Conservation (phyloP, 2,113 vertebrate species). For the Gila orcuttii region DNA sequence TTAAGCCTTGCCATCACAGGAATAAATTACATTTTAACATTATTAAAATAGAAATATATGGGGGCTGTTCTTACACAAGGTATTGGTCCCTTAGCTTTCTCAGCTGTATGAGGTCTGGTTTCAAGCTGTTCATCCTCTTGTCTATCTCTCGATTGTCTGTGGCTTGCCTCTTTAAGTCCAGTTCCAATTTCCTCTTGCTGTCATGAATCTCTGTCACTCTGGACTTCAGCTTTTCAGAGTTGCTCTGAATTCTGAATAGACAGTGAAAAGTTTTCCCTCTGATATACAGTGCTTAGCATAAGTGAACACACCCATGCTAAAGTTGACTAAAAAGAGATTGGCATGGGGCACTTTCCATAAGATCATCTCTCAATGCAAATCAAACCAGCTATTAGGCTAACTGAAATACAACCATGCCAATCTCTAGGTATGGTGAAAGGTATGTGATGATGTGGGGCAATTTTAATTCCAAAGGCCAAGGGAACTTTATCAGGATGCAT, state of each 20-base stretch:
- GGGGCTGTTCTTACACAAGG: conserved; percentile 83
- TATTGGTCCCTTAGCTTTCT: conserved; percentile 99
- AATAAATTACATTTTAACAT: neutral
- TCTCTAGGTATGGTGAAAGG: too few species aligned
- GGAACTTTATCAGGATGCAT: too few species aligned
- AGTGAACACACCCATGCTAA: too few species aligned
- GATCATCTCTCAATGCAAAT: too few species aligned
- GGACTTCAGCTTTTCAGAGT: conserved; percentile 97
- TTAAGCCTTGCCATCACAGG: neutral
- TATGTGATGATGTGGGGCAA: too few species aligned
- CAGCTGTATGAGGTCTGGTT: conserved; percentile 97
- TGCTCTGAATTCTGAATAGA: conserved; percentile 89
- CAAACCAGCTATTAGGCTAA: too few species aligned
- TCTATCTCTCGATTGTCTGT: conserved; percentile 97
- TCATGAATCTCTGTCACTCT: conserved; percentile 98
- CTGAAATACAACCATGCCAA: too few species aligned
- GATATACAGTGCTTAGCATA: neutral
- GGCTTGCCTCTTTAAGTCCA: conserved; percentile 95
- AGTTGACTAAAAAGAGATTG: too few species aligned
- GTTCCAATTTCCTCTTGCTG: conserved; percentile 91
- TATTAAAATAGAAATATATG: neutral
- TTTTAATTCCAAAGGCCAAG: too few species aligned
- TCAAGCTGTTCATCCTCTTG: conserved; percentile 99
- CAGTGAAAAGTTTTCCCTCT: neutral
- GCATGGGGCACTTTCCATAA: too few species aligned